phyloP scores from a whole-genome alignment of 2,888 invertebrate genomes.

The Euclidia mi region DNA sequence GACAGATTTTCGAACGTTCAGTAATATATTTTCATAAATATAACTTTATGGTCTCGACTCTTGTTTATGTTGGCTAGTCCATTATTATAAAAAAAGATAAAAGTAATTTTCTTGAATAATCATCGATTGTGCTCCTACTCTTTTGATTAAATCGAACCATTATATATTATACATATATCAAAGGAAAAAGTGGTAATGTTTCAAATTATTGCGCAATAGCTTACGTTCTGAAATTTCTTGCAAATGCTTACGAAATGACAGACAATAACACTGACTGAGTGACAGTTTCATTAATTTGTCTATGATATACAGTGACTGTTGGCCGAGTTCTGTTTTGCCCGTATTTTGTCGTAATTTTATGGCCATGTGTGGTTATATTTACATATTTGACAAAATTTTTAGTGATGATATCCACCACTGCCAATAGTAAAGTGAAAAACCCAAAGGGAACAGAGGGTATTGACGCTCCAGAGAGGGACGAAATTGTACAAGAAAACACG shows the following conservation, averaged over 20 bases:
- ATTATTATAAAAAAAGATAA: too few relatives aligned
- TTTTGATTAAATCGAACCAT: too few relatives aligned
- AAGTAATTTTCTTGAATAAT: too few relatives aligned
- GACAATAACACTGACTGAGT: conserved; percentile 28
- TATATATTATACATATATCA: too few relatives aligned
- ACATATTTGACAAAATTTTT: conserved; percentile 71
- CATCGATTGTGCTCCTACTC: too few relatives aligned
- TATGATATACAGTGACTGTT: conserved; percentile 70
- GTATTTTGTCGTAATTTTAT: conserved; percentile 82
- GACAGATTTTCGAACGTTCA: not conserved
- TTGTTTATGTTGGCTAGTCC: too few relatives aligned
- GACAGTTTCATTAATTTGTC: conserved; percentile 56
- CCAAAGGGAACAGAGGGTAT: conserved; percentile 88
- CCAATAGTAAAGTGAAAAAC: conserved; percentile 91
- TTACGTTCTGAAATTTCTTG: conserved; percentile 42
- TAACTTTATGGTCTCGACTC: not conserved
- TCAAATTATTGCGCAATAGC: conserved; percentile 11
- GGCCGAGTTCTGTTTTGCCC: conserved; percentile 78
- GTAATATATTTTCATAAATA: not conserved
- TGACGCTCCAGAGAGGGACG: conserved; percentile 85
- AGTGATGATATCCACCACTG: conserved; percentile 92
- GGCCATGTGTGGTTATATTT: conserved; percentile 84
- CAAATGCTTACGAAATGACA: conserved; percentile 35
- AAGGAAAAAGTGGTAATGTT: not conserved
- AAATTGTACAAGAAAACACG: conserved; percentile 85